Conservation (phyloP, 2,888 invertebrate species). For the Pediacus dermestoides region DNA sequence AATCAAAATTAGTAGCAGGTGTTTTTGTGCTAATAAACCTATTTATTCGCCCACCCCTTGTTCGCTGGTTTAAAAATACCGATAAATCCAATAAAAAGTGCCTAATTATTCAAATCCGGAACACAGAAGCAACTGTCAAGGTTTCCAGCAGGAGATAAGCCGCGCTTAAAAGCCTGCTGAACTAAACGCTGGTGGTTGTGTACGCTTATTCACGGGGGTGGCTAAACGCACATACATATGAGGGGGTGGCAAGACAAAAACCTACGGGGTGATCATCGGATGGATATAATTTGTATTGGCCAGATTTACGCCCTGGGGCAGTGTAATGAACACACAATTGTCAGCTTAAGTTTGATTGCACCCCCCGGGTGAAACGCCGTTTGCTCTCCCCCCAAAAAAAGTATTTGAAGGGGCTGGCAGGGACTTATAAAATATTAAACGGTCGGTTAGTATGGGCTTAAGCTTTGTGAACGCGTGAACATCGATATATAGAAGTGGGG, state of each 20-base stretch:
- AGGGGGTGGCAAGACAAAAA: slow-evolving; percentile 20
- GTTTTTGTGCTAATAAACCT: no score
- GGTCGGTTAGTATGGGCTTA: slow-evolving; percentile 44
- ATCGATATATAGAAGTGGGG: slow-evolving; percentile 5
- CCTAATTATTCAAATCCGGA: slow-evolving; percentile 42
- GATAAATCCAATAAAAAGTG: slow-evolving; percentile 2
- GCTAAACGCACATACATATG: slow-evolving; percentile 3
- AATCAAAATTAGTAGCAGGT: no score
- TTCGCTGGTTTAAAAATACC: no score
- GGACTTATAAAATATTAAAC: slow-evolving; percentile 48
- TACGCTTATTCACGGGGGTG: slow-evolving; percentile 10
- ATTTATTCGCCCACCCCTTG: no score
- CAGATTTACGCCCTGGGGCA: slow-evolving; percentile 51
- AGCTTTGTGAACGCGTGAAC: slow-evolving; percentile 33
- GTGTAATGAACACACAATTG: slow-evolving; percentile 53
- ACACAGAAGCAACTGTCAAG: slow-evolving; percentile 42
- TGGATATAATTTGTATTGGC: slow-evolving; percentile 53
- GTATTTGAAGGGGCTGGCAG: slow-evolving; percentile 30
- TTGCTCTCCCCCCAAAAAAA: slow-evolving; percentile 26
- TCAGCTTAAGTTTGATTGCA: slow-evolving; percentile 52
- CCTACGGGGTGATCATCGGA: slow-evolving; percentile 36
- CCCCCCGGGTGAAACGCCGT: slow-evolving; percentile 37
- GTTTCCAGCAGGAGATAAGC: slow-evolving; percentile 31
- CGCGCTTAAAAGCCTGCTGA: slow-evolving; percentile 29
- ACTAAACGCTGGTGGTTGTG: slow-evolving; percentile 37